Conservation (phyloP, 2,113 vertebrate genomes). For the Lycocorax pyrrhopterus region DNA sequence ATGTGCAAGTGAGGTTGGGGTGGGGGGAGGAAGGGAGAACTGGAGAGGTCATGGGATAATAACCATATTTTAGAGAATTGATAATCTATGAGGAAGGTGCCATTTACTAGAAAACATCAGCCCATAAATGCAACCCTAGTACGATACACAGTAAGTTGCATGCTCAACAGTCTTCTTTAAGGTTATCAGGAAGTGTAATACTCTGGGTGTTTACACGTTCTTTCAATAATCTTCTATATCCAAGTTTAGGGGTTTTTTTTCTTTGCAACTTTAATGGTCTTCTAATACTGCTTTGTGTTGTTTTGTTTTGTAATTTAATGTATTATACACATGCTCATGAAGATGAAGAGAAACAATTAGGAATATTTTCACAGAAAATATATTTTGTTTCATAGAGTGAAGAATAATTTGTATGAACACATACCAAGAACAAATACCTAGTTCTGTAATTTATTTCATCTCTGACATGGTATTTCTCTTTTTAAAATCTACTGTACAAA, state of each 20-base stretch:
- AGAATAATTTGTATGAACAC: background rate
- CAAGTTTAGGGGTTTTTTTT: background rate
- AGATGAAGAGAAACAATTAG: background rate
- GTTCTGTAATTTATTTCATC: background rate
- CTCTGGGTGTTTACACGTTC: background rate
- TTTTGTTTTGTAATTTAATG: background rate
- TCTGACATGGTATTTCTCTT: background rate
- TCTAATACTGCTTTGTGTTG: background rate
- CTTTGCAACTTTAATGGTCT: background rate
- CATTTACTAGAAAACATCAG: background rate
- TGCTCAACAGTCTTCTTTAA: background rate
- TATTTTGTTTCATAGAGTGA: background rate
- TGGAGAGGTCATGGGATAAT: background rate
- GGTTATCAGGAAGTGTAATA: background rate
- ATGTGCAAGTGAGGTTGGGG: background rate
- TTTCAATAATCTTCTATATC: background rate
- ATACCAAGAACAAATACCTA: background rate
- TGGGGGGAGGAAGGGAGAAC: background rate
- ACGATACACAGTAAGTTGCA: background rate
- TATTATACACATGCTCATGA: background rate
- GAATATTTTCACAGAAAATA: background rate
- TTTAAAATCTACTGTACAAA: background rate
- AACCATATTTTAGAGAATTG: background rate
- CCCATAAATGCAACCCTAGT: background rate
- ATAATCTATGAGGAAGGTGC: background rate